Evolutionary conservation across 1,140 invertebrate genomes (phyloP).

Genomic region (Bombus waltoni): DNA sequence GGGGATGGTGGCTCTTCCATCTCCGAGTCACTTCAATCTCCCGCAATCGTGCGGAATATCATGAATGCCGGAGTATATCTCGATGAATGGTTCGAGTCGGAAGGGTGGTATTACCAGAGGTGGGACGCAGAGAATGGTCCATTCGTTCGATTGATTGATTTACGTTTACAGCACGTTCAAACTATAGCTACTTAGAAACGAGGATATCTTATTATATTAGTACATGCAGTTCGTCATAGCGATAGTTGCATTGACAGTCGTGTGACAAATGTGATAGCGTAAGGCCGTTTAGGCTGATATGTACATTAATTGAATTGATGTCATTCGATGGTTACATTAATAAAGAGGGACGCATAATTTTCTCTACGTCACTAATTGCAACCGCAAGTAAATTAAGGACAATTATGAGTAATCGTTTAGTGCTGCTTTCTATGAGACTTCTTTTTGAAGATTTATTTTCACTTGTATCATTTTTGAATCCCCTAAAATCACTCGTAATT

Average conservation of each 20-base stretch:
- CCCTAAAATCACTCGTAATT: no score
- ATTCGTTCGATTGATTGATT: conserved; percentile 68
- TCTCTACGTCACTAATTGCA: background rate
- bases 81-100: conserved; percentile 72
- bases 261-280: background rate
- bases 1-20: conserved; percentile 60
- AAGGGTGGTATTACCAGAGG: conserved; percentile 64
- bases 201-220: conserved; percentile 50
- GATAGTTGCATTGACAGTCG: background rate
- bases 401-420: background rate
- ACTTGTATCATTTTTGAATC: background rate
- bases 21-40: conserved; percentile 72
- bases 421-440: no score
- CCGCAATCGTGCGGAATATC: conserved; percentile 75
- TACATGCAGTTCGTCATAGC: background rate
- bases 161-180: conserved; percentile 51
- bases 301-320: background rate
- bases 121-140: conserved; percentile 57
- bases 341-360: background rate
- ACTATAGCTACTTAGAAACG: conserved; percentile 23
- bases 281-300: background rate
- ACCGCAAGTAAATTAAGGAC: no score
- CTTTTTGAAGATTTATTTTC: no score
- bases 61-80: conserved; percentile 75
- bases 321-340: background rate